A percentile compares a stretch with the other conserved stretches of the same genome.
Conservation (phyloP, 2,113 vertebrate genomes). For the Zootoca vivipara region DNA sequence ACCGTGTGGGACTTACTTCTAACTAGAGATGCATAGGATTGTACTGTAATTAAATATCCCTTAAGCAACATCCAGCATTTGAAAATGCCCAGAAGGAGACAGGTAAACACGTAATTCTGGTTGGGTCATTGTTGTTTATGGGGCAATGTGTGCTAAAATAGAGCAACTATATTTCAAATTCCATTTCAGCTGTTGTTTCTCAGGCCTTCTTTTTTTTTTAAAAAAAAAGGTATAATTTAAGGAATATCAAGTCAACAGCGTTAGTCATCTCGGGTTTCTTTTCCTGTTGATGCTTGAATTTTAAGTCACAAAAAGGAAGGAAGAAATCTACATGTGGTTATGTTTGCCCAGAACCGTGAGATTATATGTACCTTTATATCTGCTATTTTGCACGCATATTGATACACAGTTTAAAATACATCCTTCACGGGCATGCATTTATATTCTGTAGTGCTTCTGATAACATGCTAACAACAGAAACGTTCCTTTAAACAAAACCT, state of each 20-base stretch:
- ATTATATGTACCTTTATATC: background rate
- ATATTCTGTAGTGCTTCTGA: background rate
- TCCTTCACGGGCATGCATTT: background rate
- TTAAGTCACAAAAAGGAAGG: background rate
- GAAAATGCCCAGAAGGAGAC: conserved; percentile 14
- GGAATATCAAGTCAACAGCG: background rate
- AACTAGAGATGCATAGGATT: background rate
- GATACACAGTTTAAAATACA: conserved; percentile 8
- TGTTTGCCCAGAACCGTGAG: background rate
- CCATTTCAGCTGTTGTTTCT: background rate
- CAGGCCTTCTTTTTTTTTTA: background rate
- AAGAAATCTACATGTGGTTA: conserved; percentile 12
- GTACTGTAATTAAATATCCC: conserved; percentile 18
- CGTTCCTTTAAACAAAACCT: background rate
- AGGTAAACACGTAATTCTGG: background rate
- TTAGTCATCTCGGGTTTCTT: background rate
- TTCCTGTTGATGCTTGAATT: conserved; percentile 20
- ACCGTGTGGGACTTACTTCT: background rate
- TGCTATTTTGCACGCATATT: background rate
- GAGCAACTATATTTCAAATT: conserved; percentile 5
- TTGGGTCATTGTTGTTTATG: background rate
- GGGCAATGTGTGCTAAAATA: background rate
- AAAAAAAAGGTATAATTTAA: background rate
- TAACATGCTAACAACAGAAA: background rate
- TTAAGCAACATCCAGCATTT: conserved; percentile 11